Conservation (phyloP, 1,140 invertebrate genomes). For the Anastrepha ludens region DNA sequence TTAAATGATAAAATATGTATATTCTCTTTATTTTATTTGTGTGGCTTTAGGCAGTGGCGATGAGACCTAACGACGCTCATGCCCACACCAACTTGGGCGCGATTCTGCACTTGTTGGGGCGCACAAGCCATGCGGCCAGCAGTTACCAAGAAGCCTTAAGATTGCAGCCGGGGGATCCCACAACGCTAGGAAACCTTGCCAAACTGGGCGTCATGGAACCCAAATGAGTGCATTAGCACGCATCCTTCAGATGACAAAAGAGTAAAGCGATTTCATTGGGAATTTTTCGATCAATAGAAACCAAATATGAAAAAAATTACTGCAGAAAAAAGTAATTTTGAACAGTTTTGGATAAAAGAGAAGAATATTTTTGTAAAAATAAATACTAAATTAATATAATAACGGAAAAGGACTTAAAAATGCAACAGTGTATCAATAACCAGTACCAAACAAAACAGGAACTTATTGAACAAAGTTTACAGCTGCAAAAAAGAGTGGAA, state of each 20-base stretch:
- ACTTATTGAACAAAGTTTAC: neutral
- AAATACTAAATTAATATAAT: conserved; percentile 43
- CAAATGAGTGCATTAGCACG: conserved; percentile 53
- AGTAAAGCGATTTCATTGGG: conserved; percentile 15
- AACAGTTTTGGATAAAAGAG: conserved; percentile 10
- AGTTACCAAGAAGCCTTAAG: conserved; percentile 88
- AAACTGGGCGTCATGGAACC: conserved; percentile 78
- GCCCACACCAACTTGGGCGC: conserved; percentile 95
- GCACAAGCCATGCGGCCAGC: conserved; percentile 87
- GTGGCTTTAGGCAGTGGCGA: conserved; percentile 65
- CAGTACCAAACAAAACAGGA: conserved; percentile 34
- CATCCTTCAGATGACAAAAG: conserved; percentile 57
- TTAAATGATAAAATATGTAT: neutral
- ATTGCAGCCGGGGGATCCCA: conserved; percentile 88
- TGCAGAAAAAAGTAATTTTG: conserved; percentile 9
- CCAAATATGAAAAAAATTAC: neutral
- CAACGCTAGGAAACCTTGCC: conserved; percentile 90
- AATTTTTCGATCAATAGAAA: neutral
- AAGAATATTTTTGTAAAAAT: conserved; percentile 50
- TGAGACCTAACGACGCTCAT: conserved; percentile 80
- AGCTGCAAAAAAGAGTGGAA: neutral
- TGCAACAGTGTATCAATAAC: conserved; percentile 37
- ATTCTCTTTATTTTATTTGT: neutral
- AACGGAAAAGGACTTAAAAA: conserved; percentile 40
- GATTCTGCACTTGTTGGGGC: conserved; percentile 93